A percentile compares a stretch with the other conserved stretches of the same genome.
Conservation (phyloP, 2,888 invertebrate species). For the Drosophila ustulata region DNA sequence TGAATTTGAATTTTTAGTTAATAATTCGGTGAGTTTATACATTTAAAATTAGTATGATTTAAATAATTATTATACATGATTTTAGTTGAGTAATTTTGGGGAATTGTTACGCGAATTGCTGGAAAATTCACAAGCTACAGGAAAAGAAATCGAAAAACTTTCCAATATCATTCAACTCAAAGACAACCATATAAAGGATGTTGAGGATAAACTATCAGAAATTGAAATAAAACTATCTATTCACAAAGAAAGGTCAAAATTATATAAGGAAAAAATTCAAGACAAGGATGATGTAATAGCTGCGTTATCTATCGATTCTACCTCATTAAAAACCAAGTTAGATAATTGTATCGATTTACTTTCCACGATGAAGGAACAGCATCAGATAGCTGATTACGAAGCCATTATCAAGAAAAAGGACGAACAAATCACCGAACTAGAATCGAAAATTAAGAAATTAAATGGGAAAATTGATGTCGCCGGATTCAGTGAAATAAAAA, state of each 20-base stretch:
- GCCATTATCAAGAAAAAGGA: not conserved
- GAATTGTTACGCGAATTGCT: not conserved
- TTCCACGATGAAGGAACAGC: not conserved
- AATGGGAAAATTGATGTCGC: not conserved
- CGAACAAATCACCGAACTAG: not conserved
- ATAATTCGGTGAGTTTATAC: not conserved
- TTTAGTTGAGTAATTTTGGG: not conserved
- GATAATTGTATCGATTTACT: not conserved
- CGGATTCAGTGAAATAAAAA: not conserved
- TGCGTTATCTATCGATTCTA: not conserved
- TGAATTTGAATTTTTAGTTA: not conserved
- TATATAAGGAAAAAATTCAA: not conserved
- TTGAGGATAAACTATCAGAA: not conserved
- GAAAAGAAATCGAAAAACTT: not conserved
- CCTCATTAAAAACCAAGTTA: not conserved
- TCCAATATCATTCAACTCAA: not conserved
- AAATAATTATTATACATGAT: not conserved
- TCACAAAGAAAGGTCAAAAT: not conserved
- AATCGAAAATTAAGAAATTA: not conserved
- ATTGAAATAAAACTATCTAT: constrained; percentile 2
- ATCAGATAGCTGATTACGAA: not conserved
- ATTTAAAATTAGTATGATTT: not conserved
- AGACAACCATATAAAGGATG: not conserved
- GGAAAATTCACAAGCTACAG: not conserved
- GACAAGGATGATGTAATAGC: constrained; percentile 6